Conservation (phyloP, 2,888 invertebrate genomes). For the Philopedon plagiatum region DNA sequence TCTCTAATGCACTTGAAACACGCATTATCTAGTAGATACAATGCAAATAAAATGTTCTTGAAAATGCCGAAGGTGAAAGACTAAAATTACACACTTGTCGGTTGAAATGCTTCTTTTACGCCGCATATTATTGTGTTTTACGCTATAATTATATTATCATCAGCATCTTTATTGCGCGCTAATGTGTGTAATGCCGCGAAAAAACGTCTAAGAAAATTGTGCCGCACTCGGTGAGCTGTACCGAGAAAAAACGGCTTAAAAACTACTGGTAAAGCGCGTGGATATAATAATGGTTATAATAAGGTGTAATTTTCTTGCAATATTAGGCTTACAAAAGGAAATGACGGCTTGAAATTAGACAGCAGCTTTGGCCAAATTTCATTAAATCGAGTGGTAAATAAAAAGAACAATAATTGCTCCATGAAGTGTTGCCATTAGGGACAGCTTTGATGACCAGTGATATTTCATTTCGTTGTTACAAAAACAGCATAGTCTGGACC, state of each 20-base stretch:
- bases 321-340: neutral
- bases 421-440: too few species aligned
- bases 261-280: constrained; percentile 27
- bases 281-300: constrained; percentile 30
- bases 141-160: constrained; percentile 48
- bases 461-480: too few species aligned
- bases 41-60: constrained; percentile 54
- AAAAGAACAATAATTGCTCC: too few species aligned
- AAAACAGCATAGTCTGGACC: too few species aligned
- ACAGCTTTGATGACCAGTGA: too few species aligned
- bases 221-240: constrained; percentile 15
- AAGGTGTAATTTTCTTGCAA: constrained; percentile 23
- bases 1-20: neutral
- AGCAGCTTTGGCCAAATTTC: neutral
- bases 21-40: constrained; percentile 37
- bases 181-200: constrained; percentile 40
- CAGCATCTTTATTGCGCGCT: constrained; percentile 44
- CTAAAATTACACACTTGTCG: constrained; percentile 53
- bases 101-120: constrained; percentile 44
- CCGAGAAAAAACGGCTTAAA: constrained; percentile 22
- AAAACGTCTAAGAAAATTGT: constrained; percentile 28
- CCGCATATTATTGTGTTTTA: constrained; percentile 41
- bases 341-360: neutral
- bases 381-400: neutral
- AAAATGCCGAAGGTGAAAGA: constrained; percentile 52